A percentile compares a stretch with the other conserved stretches of the same genome.
Evolutionary conservation across 1,140 invertebrate species (phyloP).

Genomic region (Trichonephila inaurata): DNA sequence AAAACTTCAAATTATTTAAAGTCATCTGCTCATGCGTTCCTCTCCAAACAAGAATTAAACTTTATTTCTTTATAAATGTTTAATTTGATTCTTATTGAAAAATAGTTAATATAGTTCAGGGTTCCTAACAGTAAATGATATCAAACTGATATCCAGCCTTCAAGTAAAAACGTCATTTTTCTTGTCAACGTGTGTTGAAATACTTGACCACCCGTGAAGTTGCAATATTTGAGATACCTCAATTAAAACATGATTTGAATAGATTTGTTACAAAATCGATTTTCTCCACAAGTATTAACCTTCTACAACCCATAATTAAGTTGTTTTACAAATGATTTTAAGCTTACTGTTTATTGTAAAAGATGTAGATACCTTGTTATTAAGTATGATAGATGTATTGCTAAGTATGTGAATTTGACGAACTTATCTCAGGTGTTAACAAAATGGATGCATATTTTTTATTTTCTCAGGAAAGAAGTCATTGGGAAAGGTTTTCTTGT

Average conservation of each 20-base stretch:
- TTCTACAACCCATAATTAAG: not conserved
- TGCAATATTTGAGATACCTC: not conserved
- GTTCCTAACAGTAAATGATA: no score
- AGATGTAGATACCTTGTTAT: not conserved
- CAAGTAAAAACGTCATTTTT: not conserved
- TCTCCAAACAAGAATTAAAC: no score
- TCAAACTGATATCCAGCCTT: not conserved
- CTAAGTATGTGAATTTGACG: not conserved
- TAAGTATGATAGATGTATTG: conserved; percentile 50
- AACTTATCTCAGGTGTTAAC: conserved; percentile 9
- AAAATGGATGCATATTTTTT: not conserved
- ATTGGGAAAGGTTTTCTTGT: conserved; percentile 78
- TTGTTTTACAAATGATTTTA: not conserved
- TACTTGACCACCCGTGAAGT: conserved; percentile 5
- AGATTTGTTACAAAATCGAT: not conserved
- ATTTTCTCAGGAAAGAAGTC: conserved; percentile 73
- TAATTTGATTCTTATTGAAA: no score
- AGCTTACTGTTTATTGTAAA: not conserved
- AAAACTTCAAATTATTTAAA: no score
- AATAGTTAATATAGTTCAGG: no score
- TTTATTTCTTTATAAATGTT: no score
- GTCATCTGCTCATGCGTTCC: no score
- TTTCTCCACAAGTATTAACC: conserved; percentile 7
- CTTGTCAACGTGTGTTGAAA: not conserved
- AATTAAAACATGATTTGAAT: not conserved